Conservation (phyloP, 2,797 vertebrate genomes). For the Paratrypauchen microcephalus region DNA sequence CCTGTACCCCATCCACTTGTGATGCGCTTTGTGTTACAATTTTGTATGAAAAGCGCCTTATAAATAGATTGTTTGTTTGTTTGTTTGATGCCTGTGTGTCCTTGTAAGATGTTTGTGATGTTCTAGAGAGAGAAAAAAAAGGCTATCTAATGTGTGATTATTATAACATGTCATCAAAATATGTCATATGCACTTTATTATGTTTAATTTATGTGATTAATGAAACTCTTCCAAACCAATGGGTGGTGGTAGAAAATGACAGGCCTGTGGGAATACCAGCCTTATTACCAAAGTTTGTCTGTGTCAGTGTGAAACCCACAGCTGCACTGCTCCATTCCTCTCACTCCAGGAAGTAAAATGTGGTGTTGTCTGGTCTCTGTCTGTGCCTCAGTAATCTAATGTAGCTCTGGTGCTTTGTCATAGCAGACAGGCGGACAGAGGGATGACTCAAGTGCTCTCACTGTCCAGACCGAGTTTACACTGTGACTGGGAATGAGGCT, state of each 20-base stretch:
- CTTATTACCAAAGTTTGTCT: neutral
- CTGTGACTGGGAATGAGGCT: conserved; percentile 42
- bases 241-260: neutral
- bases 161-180: too few relatives aligned
- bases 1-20: too few relatives aligned
- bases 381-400: conserved; percentile 32
- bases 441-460: conserved; percentile 8
- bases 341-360: conserved; percentile 18
- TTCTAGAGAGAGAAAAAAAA: too few relatives aligned
- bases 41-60: too few relatives aligned
- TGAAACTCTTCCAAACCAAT: neutral
- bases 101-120: too few relatives aligned
- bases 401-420: conserved; percentile 21
- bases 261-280: neutral
- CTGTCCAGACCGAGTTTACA: conserved; percentile 1
- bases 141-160: too few relatives aligned
- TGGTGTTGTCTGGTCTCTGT: conserved; percentile 20
- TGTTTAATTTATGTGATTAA: conserved; percentile 26
- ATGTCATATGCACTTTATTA: too few relatives aligned
- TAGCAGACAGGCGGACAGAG: neutral
- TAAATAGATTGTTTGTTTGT: too few relatives aligned
- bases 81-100: too few relatives aligned
- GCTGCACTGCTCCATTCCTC: neutral
- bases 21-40: too few relatives aligned
- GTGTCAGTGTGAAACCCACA: neutral